Conservation (phyloP, 30 jellyfish, hydroid and myxozoan genomes). For the Cassiopea andromeda region DNA sequence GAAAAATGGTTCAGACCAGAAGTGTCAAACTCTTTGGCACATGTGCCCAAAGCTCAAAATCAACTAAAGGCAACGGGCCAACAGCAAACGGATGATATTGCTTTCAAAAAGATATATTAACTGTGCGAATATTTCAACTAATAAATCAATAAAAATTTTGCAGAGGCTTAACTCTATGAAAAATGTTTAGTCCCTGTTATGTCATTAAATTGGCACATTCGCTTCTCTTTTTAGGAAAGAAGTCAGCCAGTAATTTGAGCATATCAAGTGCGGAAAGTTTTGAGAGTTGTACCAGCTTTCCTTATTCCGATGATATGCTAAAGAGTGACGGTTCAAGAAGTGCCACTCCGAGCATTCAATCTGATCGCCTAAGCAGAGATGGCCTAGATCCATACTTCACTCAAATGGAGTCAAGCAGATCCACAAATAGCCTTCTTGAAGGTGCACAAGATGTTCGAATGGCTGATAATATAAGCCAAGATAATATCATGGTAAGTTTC, state of each 20-base stretch:
- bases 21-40: no score
- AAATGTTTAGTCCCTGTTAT: no score
- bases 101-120: no score
- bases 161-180: no score
- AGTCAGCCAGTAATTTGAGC: conserved; percentile 58
- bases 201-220: no score
- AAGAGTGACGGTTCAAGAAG: conserved; percentile 66
- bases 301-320: conserved; percentile 43
- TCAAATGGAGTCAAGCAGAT: conserved; percentile 38
- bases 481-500: conserved; percentile 15
- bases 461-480: conserved; percentile 20
- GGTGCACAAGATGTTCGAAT: conserved; percentile 23
- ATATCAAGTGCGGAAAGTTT: conserved; percentile 80
- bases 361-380: conserved; percentile 70
- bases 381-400: conserved; percentile 58
- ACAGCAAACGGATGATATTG: no score
- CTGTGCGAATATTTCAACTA: no score
- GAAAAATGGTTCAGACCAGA: no score
- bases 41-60: no score
- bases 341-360: conserved; percentile 63
- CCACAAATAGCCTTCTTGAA: conserved; percentile 39
- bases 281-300: conserved; percentile 75
- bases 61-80: no score
- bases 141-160: no score
- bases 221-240: conserved; percentile 17